Conservation (phyloP, 2,797 vertebrate genomes). For the Sebastes elongatus region DNA sequence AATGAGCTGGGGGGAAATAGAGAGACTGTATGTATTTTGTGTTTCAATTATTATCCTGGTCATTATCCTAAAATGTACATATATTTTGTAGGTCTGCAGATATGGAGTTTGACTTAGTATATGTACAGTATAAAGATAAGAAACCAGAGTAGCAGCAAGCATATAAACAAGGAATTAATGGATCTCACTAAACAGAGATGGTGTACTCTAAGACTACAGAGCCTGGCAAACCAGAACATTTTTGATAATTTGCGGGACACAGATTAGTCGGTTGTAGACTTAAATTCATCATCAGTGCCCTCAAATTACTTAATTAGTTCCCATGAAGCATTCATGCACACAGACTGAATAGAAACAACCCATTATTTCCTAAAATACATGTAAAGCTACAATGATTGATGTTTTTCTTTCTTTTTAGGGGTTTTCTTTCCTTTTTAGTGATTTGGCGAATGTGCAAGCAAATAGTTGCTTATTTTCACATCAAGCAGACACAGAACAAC, state of each 20-base stretch:
- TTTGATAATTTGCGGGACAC: neutral
- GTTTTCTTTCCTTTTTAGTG: neutral
- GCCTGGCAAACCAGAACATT: neutral
- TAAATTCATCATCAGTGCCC: neutral
- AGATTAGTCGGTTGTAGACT: neutral
- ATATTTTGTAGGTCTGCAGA: neutral
- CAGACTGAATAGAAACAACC: neutral
- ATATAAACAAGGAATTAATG: neutral
- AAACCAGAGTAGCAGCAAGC: neutral
- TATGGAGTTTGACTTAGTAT: neutral
- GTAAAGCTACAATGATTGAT: neutral
- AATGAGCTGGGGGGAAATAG: slow-evolving; percentile 11
- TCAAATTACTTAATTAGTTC: neutral
- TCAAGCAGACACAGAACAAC: neutral
- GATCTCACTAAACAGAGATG: neutral
- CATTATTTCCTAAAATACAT: neutral
- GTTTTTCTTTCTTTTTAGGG: neutral
- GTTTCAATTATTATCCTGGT: slow-evolving; percentile 2
- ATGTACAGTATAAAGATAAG: neutral
- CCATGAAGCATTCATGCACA: neutral
- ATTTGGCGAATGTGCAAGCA: neutral
- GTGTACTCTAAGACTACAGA: neutral
- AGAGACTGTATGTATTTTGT: slow-evolving; percentile 6
- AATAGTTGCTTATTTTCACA: neutral
- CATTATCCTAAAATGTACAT: neutral